A percentile compares a stretch with the other conserved stretches of the same genome.
Conservation (phyloP, 2,888 invertebrate species). For the Conops quadrifasciatus region DNA sequence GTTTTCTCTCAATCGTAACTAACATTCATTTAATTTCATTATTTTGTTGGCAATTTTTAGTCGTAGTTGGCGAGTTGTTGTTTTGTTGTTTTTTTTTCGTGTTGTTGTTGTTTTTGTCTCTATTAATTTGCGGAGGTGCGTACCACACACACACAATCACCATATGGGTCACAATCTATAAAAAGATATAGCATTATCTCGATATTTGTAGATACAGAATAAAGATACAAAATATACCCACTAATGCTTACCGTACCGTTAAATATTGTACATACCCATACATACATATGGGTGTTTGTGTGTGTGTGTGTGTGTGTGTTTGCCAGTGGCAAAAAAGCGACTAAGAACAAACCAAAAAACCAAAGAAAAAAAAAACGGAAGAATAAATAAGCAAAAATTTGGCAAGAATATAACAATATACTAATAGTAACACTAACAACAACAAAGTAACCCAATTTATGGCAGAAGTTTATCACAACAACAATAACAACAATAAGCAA, state of each 20-base stretch:
- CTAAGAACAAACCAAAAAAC: too few relatives aligned
- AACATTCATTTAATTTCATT: too few relatives aligned
- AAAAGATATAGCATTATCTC: conserved; percentile 18
- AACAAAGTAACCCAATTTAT: too few relatives aligned
- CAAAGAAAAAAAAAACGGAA: too few relatives aligned
- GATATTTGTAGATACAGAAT: conserved; percentile 4
- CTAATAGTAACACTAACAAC: too few relatives aligned
- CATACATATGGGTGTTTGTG: background rate
- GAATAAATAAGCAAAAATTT: too few relatives aligned
- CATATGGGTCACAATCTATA: conserved; percentile 28
- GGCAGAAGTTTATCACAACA: background rate
- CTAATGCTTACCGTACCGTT: too few relatives aligned
- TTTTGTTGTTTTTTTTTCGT: conserved; percentile 1
- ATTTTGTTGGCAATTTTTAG: background rate
- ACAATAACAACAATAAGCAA: conserved; percentile 12
- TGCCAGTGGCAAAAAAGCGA: too few relatives aligned
- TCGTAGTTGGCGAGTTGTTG: background rate
- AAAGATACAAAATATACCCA: background rate
- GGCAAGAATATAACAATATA: too few relatives aligned
- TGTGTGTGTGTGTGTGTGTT: too few relatives aligned
- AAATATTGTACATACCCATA: conserved; percentile 1
- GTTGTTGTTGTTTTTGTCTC: background rate
- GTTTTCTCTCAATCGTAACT: too few relatives aligned
- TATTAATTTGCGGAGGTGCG: conserved; percentile 25
- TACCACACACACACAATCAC: conserved; percentile 11